Base-by-base conservation (phyloP, 2,113 vertebrate species). In the Pristiophorus japonicus region DNA sequence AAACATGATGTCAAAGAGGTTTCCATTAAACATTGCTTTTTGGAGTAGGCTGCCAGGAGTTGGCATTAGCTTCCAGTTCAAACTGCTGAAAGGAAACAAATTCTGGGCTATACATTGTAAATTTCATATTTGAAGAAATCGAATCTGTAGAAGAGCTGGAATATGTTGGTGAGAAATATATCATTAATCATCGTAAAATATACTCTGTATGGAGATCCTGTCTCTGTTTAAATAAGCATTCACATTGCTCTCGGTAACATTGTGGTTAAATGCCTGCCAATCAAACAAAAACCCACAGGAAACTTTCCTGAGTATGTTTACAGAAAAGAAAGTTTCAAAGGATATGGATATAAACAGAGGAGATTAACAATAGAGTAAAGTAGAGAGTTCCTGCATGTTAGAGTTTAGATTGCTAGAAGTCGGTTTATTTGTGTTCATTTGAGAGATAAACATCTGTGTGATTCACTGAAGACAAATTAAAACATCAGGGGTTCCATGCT, bases 381-480 rank as follows among this genome's bases (percentile, higher is more conserved):
- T 96, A 96, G 95, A 96, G 91, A 96, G 95, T 65, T 96, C 96
- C 96, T 95, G 75, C 96, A 97, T 96, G 96, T 97, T 97, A 96
- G 96, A 96, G 96, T 96, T 96, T 96, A 96, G 96, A 97, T 96
- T 96, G 90, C 95, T 93, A 94, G 66, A 95, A 96, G 91, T 96
- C 96, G 95, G 96, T 97, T 95, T 97, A 96, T 97, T 97, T 97
- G 97, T 96, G 92, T 96, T 96, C 67, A 63, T 96, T 96, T 95
- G 95, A 95, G 97, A 97, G 97, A 97, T 97, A 97, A 97, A 97
- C 96, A 96, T 97, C 96, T 97, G 96, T 97, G 96, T 96, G 96
- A 95, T 97, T 97, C 97, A 96, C 96, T 96, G 96, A 97, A 97
- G 96, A 97, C 96, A 97, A 97, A 97, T 97, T 97, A 97, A 98